phyloP scores from a whole-genome alignment of 1,140 invertebrate genomes.

The Acyrthosiphon pisum region DNA sequence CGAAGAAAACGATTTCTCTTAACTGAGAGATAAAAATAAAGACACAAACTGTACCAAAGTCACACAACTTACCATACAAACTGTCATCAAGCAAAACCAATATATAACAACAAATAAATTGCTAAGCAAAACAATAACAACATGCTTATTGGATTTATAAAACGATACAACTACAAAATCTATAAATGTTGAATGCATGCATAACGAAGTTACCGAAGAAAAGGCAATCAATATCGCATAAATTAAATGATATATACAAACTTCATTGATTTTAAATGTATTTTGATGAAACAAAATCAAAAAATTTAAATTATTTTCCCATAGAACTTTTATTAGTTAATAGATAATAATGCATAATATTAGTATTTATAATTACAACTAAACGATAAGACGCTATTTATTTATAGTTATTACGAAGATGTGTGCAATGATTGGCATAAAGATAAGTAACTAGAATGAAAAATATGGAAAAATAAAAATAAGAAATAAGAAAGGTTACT shows the following conservation, averaged over 20 bases:
- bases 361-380: not conserved
- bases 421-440: not conserved
- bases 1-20: conserved; percentile 2
- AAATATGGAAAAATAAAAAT: not conserved
- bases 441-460: not conserved
- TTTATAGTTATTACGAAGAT: not conserved
- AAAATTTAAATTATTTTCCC: not conserved
- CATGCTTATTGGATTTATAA: not conserved
- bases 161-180: not conserved
- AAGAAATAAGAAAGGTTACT: not conserved
- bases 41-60: not conserved
- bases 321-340: not conserved
- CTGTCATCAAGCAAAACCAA: not conserved
- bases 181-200: not conserved
- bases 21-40: not conserved
- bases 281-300: not conserved
- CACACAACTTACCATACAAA: not conserved
- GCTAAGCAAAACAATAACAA: not conserved
- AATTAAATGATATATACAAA: not conserved
- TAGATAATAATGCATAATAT: not conserved
- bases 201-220: not conserved
- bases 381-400: not conserved
- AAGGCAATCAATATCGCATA: not conserved
- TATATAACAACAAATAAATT: too few relatives aligned
- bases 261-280: not conserved